A percentile compares a stretch with the other conserved stretches of the same genome.
These are phyloP conservation scores for Thaumetopoea pityocampa DNA, from an alignment of 1,140 invertebrate genomes.

Conservation along the genomic window DNA sequence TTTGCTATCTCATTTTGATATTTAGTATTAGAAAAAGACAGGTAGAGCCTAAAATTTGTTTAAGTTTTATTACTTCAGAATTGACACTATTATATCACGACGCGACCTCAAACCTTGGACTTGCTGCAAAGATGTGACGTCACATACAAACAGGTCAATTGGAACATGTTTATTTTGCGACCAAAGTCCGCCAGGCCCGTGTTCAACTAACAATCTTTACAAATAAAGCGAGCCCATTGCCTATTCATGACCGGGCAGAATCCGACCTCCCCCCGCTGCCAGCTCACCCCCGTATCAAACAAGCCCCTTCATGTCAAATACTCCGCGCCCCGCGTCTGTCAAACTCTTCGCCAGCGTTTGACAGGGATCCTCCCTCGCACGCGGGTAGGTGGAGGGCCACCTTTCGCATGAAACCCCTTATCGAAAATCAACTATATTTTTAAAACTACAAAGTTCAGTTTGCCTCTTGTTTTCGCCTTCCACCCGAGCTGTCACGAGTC, in stretches of 20 bases:
- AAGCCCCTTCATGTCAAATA: slow-evolving; percentile 76
- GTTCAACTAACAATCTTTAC: slow-evolving; percentile 70
- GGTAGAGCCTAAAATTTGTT: too few species aligned
- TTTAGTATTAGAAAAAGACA: too few species aligned
- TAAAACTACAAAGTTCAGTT: slow-evolving; percentile 24
- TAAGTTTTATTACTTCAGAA: too few species aligned
- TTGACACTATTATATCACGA: slow-evolving; percentile 46
- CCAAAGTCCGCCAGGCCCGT: slow-evolving; percentile 59
- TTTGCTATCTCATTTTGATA: too few species aligned
- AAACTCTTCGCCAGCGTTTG: slow-evolving; percentile 75
- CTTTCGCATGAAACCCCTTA: slow-evolving; percentile 27
- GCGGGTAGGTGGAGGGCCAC: slow-evolving; percentile 63
- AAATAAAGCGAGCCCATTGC: slow-evolving; percentile 74
- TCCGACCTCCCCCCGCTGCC: slow-evolving; percentile 47
- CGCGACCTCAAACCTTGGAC: slow-evolving; percentile 9
- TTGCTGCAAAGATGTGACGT: neutral
- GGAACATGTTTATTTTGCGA: slow-evolving; percentile 58
- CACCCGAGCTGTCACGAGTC: slow-evolving; percentile 69
- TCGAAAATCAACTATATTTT: slow-evolving; percentile 22
- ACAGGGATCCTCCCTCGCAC: slow-evolving; percentile 71
- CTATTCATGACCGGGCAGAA: slow-evolving; percentile 74
- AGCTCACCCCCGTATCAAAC: slow-evolving; percentile 70
- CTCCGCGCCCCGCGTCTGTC: slow-evolving; percentile 73
- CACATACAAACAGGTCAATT: slow-evolving; percentile 25
- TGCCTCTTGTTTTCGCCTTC: slow-evolving; percentile 23